Evolutionary conservation across 1,140 invertebrate species (phyloP), one percentile per base, ranked within the genome.

Genomic region (Papilio polytes): DNA sequence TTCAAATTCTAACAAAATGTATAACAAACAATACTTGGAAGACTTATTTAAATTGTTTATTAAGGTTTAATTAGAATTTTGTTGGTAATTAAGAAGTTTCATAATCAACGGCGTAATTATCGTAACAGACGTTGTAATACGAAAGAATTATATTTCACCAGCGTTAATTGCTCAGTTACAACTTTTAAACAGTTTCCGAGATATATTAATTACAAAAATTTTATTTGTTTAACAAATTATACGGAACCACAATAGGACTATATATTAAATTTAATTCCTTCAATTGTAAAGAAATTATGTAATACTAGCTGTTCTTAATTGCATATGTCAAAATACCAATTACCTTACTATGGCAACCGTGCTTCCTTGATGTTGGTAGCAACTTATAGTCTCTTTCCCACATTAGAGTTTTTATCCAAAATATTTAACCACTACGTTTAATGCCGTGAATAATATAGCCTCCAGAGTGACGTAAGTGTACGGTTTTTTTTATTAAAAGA

Each of bases 1-100:
- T 70, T 15, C 22, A 31, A 31, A 18, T 36, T 70, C 26, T 4
- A 6, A 31, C 13, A 70, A 70, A 63, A 63, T 63, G 3, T 70
- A 36, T 70, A 66, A 15, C 22, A 70, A 13, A 70, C 63, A 31
- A 31, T 70, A 31, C 63, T 31, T 13, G 26, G 18, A 70, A 31
- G 20, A 63, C 12, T 66, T 70, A 18, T 26, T 70, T 36, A 31
- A 70, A 70, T 70, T 70, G 63, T 70, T 70, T 36, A 70, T 70
- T 70, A 36, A 31, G 26, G 26, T 66, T 66, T 66, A 66, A 66
- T 66, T 31, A 70, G 0, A 70, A 70, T 36, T 70, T 70, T 70
- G 26, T 70, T 70, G 63, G 63, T 70, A 70, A 70, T 70, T 70
- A 70, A 70, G 63, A 36, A 70, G 63, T 70, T 70, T 70, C 26